Conservation (phyloP, 2,113 vertebrate species). For the Erythrocercus mccallii region DNA sequence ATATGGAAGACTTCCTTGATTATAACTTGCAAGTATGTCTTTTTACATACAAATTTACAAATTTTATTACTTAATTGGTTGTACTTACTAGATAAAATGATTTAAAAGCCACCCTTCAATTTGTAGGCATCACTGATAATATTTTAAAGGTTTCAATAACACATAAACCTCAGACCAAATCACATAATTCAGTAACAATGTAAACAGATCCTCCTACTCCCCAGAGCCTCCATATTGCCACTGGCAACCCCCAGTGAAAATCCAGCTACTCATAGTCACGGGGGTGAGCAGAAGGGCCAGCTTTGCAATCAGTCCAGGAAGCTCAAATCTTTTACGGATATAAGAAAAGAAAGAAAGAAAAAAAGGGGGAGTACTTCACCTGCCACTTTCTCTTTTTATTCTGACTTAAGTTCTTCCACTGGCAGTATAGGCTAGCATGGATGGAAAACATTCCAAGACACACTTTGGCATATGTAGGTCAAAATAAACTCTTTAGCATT, state of each 20-base stretch:
- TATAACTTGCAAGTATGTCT: neutral
- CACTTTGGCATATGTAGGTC: neutral
- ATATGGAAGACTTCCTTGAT: neutral
- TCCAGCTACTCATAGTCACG: accelerated
- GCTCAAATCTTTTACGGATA: neutral
- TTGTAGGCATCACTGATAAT: neutral
- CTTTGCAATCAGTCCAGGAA: neutral
- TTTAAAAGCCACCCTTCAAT: neutral
- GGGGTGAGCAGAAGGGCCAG: neutral
- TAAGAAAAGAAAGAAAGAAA: neutral
- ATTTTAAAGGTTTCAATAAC: neutral
- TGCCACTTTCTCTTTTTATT: neutral
- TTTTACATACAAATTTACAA: too few species aligned
- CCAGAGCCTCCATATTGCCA: neutral
- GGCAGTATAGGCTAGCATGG: neutral
- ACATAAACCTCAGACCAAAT: neutral
- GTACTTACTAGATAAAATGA: neutral
- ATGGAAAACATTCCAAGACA: neutral
- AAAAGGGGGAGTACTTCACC: neutral
- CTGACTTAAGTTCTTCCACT: neutral
- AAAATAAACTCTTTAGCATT: neutral
- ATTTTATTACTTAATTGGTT: neutral
- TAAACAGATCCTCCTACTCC: neutral
- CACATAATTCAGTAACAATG: neutral
- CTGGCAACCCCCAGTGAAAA: neutral